Evolutionary conservation across 2,888 invertebrate genomes (phyloP), one percentile per base, ranked within the genome.

Genomic region (Amorpha juglandis): DNA sequence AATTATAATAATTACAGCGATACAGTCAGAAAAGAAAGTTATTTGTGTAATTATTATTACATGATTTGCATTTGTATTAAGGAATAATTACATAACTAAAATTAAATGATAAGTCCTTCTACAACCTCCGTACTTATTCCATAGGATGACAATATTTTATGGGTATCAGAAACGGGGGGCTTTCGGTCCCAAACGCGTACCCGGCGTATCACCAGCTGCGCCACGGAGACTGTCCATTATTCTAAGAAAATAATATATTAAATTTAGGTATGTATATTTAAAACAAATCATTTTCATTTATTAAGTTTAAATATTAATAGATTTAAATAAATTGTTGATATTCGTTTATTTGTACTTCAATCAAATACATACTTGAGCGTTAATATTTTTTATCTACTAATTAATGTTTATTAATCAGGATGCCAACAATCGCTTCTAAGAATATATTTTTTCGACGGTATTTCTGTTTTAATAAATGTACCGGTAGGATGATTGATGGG

Each of bases 21-120:
- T 47, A 47, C 27, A 47, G 64, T 19, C 19, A 38, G 58, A 42
- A 42, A 42, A 42, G 19, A 58, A 21, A 58, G 42, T 19, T 19
- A 50, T 11, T 38, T 38, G 38, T 14, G 1, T 45, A 4, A 42
- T 9, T 45, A 8, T 38, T 38, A 38, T 38, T 6, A 9, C 9
- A 8, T 42, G 11, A 42, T 11, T 11, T 42, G 6, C 1, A 42
- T 9, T 42, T 8, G 42, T 42, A 42, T 42, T 42, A 42, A 9
- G 42, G 6, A 42, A 11, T 1, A 9, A 7, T 35, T 35, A 35
- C 35, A 35, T 6, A 35, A 35, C 35, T 6, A 35, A 7, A 35
- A 7, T 7, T 6, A 9, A 9, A 38, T 27, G 4, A 4, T 27
- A 27, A 27, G 27, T 27, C 1, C 27, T 3, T 4, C 27, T 4